Evolutionary conservation across 2,113 vertebrate genomes (phyloP), one percentile per base, ranked within the genome.

Genomic region (Salvelinus fontinalis): DNA sequence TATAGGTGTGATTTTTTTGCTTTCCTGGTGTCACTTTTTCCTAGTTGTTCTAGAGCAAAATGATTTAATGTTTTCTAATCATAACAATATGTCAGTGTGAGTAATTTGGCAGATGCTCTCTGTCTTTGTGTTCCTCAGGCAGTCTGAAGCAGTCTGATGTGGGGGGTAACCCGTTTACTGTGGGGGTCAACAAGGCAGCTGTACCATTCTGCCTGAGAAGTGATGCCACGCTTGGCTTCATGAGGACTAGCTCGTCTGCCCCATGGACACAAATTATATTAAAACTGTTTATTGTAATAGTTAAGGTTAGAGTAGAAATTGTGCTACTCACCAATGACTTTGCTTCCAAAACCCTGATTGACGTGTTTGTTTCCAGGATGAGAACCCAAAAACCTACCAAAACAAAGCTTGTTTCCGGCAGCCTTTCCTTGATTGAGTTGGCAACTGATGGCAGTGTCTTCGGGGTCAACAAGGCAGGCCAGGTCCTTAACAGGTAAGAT

Each of bases 71-170:
- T 34, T 34, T 34, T 34, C 31, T 34, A 34, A 34, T 6, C 5
- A 5, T 34, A 34, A n/a, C n/a, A n/a, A 34, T 34, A 6, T 34
- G 31, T 34, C 31, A 34, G 31, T 34, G 31, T 34, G 1, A 31
- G 31, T 31, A 31, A 31, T 31, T 31, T 31, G 31, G 31, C 31
- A 31, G 31, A 6, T 31, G 5, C 31, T 31, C 5, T 31, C 31
- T 31, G 31, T 31, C 5, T 31, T 31, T 31, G 31, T 31, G 31
- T 5, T 5, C 31, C 16, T 67, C 29, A 34, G 66, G 66, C 18
- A 14, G 24, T 9, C 4, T 87, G 57, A 2, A 6, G 11, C 83
- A 85, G 64, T 24, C 80, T 22, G 85, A 86, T 73, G 80, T 31
- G 31, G 31, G 31, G 31, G 31, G 31, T 31, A 31, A 31, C 31